phyloP scores from a whole-genome alignment of 2,888 invertebrate genomes.

The Dasypolia templi region DNA sequence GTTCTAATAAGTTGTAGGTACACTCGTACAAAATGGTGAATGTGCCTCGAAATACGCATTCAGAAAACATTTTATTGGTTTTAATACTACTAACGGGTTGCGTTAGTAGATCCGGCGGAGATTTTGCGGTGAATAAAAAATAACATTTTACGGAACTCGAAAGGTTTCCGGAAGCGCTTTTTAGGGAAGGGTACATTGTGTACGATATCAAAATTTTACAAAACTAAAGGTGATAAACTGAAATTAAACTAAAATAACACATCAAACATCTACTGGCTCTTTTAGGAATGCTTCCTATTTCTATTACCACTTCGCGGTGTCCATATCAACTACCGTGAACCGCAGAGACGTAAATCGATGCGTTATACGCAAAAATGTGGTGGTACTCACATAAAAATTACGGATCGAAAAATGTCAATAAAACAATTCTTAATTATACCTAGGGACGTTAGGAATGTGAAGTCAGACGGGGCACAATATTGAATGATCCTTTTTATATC shows the following conservation, averaged over 20 bases:
- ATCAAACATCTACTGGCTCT: background rate
- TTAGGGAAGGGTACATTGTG: background rate
- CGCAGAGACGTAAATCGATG: background rate
- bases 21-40: slow-evolving; percentile 13
- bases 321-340: background rate
- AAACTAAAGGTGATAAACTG: background rate
- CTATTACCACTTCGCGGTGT: background rate
- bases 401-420: slow-evolving; percentile 11
- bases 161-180: slow-evolving; percentile 19
- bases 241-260: background rate
- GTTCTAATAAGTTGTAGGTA: slow-evolving; percentile 18
- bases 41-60: slow-evolving; percentile 15
- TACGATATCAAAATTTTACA: slow-evolving; percentile 19
- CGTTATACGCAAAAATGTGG: background rate
- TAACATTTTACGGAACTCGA: slow-evolving; percentile 13
- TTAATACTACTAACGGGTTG: slow-evolving; percentile 34
- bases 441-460: background rate
- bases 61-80: slow-evolving; percentile 41
- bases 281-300: background rate
- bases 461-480: slow-evolving; percentile 8
- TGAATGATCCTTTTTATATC: slow-evolving; percentile 17
- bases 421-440: background rate
- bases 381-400: slow-evolving; percentile 13
- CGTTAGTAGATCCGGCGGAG: too few species aligned
- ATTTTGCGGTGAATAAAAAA: slow-evolving; percentile 45